Evolutionary conservation across 1,140 invertebrate genomes (phyloP), one percentile per base, ranked within the genome.

Genomic region (Berghia stephanieae): DNA sequence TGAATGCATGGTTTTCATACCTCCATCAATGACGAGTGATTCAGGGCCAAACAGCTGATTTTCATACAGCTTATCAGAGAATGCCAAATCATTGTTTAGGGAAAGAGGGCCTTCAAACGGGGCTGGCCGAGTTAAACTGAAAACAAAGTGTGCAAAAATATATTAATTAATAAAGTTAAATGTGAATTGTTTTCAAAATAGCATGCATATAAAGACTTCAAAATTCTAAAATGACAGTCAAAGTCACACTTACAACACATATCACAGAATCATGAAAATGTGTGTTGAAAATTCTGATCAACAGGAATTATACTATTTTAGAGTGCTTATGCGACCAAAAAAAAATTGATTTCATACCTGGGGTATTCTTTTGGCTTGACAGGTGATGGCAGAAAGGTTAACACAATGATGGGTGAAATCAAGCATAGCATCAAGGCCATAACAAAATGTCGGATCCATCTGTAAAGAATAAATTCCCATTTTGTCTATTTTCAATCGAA

Each of bases 11-110:
- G n/a, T n/a, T n/a, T n/a, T n/a, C n/a, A n/a, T n/a, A 84, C 84
- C 84, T 75, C 84, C 83, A 80, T 84, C 82, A n/a, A 78, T 74
- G n/a, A 84, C 83, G 67, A 85, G 80, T 2, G 84, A 85, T 57
- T 85, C 84, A 42, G 84, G 83, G 42, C 84, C 84, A 31, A 42
- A 18, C 1, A 85, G 27, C 68, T 85, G 38, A 67, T 76, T 74
- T 4, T 73, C 13, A 72, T 79, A 85, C 1, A 85, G 18, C 34
- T 68, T 57, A 10, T 79, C 76, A 24, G 84, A 77, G 71, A 78
- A 80, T 57, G 78, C 78, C 55, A 85, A 57, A 27, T 80, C 52
- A 38, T 46, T 79, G 55, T 85, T 85, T 1, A 81, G 80, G 49
- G 55, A 55, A 46, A 85, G 55, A 24, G 78, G 27, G 49, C 83